A percentile compares a stretch with the other conserved stretches of the same genome.
Evolutionary conservation across 2,888 invertebrate genomes (phyloP).

Genomic region (Camptogramma bilineatum): DNA sequence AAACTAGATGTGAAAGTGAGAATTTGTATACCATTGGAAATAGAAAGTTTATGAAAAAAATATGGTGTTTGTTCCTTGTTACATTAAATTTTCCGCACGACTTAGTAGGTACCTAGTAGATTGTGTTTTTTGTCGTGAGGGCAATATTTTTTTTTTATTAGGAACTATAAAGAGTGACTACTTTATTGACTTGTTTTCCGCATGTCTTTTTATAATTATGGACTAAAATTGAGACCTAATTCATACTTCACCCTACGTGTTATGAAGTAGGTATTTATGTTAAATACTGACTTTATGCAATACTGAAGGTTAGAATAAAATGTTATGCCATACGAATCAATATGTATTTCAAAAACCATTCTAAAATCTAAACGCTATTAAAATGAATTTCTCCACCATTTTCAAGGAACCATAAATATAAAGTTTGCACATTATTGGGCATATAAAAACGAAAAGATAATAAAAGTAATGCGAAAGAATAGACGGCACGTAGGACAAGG

Average conservation of each 20-base stretch:
- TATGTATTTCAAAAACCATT: not conserved
- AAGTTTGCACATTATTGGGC: constrained; percentile 12
- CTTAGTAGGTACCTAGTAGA: constrained; percentile 9
- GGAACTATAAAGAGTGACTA: not conserved
- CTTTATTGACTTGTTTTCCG: too few relatives aligned
- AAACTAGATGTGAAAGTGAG: constrained; percentile 9
- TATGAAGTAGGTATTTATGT: too few relatives aligned
- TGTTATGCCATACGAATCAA: not conserved
- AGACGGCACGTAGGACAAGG: constrained; percentile 26
- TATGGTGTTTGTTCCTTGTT: not conserved
- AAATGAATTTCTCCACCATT: constrained; percentile 14
- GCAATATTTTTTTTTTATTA: not conserved
- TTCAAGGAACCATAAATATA: constrained; percentile 4
- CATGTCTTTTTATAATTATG: too few relatives aligned
- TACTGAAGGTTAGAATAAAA: not conserved
- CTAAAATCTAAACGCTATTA: not conserved
- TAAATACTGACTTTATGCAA: not conserved
- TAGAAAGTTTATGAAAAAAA: constrained; percentile 11
- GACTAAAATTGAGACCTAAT: too few relatives aligned
- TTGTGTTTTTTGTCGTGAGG: constrained; percentile 2
- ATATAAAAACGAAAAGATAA: constrained; percentile 23
- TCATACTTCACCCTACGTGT: too few relatives aligned
- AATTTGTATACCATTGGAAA: constrained; percentile 7
- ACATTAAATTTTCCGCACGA: constrained; percentile 10
- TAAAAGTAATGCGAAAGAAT: constrained; percentile 33